These are phyloP conservation scores for Drosophila austrosaltans DNA, from an alignment of 2,888 invertebrate genomes.

Conservation along the genomic window DNA sequence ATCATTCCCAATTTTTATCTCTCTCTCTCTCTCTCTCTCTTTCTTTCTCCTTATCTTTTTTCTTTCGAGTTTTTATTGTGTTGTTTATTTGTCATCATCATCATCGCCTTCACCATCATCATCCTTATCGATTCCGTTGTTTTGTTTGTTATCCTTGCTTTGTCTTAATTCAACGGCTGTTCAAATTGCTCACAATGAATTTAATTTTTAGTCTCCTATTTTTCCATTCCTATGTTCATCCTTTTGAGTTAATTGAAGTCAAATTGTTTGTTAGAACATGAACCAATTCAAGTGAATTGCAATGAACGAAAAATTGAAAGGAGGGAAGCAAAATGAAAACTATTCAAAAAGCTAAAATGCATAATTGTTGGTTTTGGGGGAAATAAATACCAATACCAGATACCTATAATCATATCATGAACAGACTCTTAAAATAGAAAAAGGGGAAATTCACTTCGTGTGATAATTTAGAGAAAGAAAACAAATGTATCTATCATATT, in stretches of 20 bases:
- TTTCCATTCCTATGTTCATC: neutral
- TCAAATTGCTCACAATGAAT: constrained; percentile 48
- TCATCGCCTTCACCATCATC: constrained; percentile 19
- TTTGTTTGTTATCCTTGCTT: constrained; percentile 26
- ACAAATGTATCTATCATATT: no score
- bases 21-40: neutral
- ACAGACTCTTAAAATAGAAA: neutral
- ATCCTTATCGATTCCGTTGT: constrained; percentile 30
- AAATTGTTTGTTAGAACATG: constrained; percentile 42
- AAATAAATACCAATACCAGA: neutral
- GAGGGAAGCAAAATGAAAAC: neutral
- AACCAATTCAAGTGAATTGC: neutral
- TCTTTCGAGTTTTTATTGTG: constrained; percentile 51
- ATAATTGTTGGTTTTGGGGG: neutral
- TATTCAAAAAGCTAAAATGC: neutral
- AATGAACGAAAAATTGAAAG: neutral
- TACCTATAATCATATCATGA: neutral
- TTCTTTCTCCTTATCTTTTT: constrained; percentile 38
- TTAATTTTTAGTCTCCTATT: constrained; percentile 8
- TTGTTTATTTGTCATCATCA: constrained; percentile 66
- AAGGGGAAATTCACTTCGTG: neutral
- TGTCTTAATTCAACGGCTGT: constrained; percentile 40
- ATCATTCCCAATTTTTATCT: neutral
- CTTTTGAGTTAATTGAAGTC: constrained; percentile 48
- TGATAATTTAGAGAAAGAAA: no score